Evolutionary conservation across 2,888 invertebrate genomes (phyloP), one percentile per base, ranked within the genome.

Genomic region (Pogonocherus hispidulus): DNA sequence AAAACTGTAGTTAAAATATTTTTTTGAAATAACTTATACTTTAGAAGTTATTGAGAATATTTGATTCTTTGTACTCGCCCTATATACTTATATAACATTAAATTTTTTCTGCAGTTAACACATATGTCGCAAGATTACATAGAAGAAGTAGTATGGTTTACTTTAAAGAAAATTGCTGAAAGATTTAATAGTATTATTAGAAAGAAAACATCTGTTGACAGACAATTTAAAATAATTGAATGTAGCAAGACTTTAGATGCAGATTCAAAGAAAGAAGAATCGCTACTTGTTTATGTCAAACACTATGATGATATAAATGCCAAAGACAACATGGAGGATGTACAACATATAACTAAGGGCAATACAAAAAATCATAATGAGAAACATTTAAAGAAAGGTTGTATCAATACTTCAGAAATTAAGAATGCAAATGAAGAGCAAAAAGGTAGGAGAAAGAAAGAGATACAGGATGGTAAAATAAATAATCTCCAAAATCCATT

Each of bases 71-170:
- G n/a, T n/a, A n/a, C n/a, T n/a, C n/a, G n/a, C n/a, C n/a, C n/a
- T n/a, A n/a, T n/a, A n/a, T n/a, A n/a, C n/a, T 0, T 32, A 2
- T 32, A 11, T 32, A 8, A 32, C 32, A 32, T 1, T 8, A 8
- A 5, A 63, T 35, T 35, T n/a, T 35, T 72, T 81, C 75, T 89
- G 23, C 85, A 93, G 90, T 83, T 94, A 11, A 92, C 91, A 3
- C 91, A 90, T 85, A 90, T 92, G 89, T 93, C 92, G 54, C 93
- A 94, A 84, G 92, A 93, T 79, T 92, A 91, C 79, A 85, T 93
- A 55, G 92, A 93, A 83, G 90, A 81, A 63, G 71, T 84, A 2
- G 76, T 82, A 3, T 80, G 81, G 77, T 74, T 69, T 32, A 47
- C 83, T 41, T 62, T 82, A 2, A 84, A 83, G 81, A 81, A 83